Conservation (phyloP, 92 coral and sea anemone species). For the Pocillopora meandrina region DNA sequence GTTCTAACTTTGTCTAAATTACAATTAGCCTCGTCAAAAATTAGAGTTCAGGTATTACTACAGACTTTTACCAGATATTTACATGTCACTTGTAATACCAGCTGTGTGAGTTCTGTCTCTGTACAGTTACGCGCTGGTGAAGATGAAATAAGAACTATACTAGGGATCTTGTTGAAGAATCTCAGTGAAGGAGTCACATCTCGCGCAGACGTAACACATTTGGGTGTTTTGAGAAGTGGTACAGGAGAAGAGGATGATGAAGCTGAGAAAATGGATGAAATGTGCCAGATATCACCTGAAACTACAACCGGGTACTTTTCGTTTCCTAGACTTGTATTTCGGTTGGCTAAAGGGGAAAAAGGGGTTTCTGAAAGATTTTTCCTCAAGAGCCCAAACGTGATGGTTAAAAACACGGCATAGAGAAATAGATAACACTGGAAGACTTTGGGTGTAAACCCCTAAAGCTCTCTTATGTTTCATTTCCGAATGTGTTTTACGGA, state of each 20-base stretch:
- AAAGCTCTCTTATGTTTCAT: no score
- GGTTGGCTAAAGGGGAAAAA: not conserved
- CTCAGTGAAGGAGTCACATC: constrained; percentile 71
- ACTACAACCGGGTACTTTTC: not conserved
- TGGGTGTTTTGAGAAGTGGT: constrained; percentile 5
- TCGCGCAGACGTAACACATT: not conserved
- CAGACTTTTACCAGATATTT: no score
- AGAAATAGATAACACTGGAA: constrained; percentile 3
- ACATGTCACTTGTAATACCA: not conserved
- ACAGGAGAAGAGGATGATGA: constrained; percentile 39
- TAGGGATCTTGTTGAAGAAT: constrained; percentile 84
- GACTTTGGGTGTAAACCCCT: no score
- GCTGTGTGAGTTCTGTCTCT: not conserved
- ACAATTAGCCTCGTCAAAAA: no score
- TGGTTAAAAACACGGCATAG: no score
- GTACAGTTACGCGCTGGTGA: constrained; percentile 80
- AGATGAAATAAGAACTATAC: constrained; percentile 78
- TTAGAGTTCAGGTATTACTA: no score
- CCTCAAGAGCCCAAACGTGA: no score
- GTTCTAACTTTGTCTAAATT: no score
- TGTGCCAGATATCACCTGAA: constrained; percentile 25
- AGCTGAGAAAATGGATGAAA: constrained; percentile 36
- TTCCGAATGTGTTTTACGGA: no score
- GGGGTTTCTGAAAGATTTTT: not conserved
- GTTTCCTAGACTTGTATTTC: no score